These are phyloP conservation scores for Myiopsitta monachus DNA, from an alignment of 2,113 vertebrate genomes.

Conservation along the genomic window DNA sequence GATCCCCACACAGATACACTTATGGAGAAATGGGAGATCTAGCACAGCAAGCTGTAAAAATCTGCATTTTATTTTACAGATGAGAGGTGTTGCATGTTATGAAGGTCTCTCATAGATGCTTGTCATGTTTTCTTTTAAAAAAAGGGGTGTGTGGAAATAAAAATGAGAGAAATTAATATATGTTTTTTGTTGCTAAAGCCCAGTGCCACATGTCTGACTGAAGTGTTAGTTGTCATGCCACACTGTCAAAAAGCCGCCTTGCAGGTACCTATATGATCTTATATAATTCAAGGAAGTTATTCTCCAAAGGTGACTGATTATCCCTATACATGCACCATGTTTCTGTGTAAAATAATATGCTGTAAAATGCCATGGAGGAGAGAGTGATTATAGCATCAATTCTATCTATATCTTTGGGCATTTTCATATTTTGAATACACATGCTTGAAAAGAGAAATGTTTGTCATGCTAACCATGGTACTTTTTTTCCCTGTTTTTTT, in stretches of 20 bases:
- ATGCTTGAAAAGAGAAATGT: conserved; percentile 41
- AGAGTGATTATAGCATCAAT: conserved; percentile 7
- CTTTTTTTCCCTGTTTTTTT: conserved; percentile 29
- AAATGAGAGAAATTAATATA: not conserved
- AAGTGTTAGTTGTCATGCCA: not conserved
- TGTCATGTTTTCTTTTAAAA: not conserved
- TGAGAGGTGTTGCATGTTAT: not conserved
- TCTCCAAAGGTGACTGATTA: conserved; percentile 49
- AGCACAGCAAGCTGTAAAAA: too few species aligned
- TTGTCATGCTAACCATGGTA: conserved; percentile 70
- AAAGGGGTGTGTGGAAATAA: not conserved
- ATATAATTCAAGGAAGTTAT: conserved; percentile 58
- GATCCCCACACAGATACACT: too few species aligned
- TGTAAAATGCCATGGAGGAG: conserved; percentile 1
- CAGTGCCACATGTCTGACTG: not conserved
- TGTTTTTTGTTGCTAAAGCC: conserved; percentile 27
- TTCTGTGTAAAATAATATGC: conserved; percentile 35
- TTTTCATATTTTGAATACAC: conserved; percentile 59
- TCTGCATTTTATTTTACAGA: too few species aligned
- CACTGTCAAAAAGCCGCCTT: conserved; percentile 38
- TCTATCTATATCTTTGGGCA: conserved; percentile 43
- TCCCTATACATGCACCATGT: not conserved
- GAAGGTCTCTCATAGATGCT: conserved; percentile 47
- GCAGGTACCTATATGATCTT: not conserved
- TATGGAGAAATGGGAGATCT: too few species aligned